Evolutionary conservation across 2,113 vertebrate species (phyloP).

Genomic region (Calyptommatus sinebrachiatus): DNA sequence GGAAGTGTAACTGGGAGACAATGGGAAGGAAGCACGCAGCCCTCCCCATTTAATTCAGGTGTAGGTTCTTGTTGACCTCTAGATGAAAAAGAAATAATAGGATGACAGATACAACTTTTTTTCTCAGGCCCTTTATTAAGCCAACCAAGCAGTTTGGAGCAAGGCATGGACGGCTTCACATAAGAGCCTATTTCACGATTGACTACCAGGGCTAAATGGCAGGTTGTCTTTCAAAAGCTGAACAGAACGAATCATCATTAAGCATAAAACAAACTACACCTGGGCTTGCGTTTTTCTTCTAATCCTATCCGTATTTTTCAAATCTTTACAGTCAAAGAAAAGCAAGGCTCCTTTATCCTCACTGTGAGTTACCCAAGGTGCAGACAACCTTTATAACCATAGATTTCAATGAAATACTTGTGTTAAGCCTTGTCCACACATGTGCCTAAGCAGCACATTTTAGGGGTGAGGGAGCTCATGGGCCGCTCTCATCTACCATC

Average conservation of each 20-base stretch:
- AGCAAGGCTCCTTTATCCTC: no score
- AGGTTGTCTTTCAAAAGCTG: background rate
- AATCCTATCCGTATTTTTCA: no score
- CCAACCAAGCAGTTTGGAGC: rapidly evolving
- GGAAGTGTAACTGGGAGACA: conserved; percentile 14
- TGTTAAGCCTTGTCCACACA: no score
- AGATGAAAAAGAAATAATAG: background rate
- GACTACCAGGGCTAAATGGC: background rate
- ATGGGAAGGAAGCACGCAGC: conserved; percentile 9
- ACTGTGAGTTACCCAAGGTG: no score
- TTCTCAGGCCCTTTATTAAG: background rate
- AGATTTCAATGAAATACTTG: no score
- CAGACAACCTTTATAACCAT: no score
- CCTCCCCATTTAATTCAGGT: background rate
- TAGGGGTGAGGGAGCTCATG: no score
- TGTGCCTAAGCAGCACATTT: no score
- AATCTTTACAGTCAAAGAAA: no score
- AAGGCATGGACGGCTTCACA: rapidly evolving
- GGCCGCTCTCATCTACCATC: no score
- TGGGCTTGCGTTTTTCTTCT: background rate
- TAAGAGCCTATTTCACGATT: background rate
- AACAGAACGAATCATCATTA: background rate
- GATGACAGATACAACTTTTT: background rate
- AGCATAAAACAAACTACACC: background rate
- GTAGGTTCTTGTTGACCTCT: conserved; percentile 20